Percentiles rank a stretch among this genome's conserved stretches.
phyloP scores from a whole-genome alignment of 2,888 invertebrate genomes.

The Melinaea menophilus region DNA sequence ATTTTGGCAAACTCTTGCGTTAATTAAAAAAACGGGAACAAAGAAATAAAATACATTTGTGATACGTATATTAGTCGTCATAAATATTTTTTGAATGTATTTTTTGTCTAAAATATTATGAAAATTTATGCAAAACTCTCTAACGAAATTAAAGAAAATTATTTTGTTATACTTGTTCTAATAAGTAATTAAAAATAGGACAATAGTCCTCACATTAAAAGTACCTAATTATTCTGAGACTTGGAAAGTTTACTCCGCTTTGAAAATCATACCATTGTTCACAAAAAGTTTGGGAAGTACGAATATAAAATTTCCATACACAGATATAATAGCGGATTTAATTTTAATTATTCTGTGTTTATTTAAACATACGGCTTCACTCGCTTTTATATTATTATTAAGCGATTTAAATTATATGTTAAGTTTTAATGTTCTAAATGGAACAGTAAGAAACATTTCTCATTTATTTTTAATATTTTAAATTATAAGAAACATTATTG shows the following conservation, averaged over 20 bases:
- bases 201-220: slow-evolving; percentile 26
- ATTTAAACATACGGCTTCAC: not conserved
- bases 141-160: not conserved
- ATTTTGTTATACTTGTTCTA: slow-evolving; percentile 17
- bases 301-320: slow-evolving; percentile 18
- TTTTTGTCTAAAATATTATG: too few relatives aligned
- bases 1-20: too few relatives aligned
- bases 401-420: not conserved
- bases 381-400: slow-evolving; percentile 9
- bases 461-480: not conserved
- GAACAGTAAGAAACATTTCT: not conserved
- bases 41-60: too few relatives aligned
- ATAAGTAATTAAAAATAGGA: slow-evolving; percentile 20
- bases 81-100: too few relatives aligned
- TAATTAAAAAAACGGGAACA: too few relatives aligned
- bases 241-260: slow-evolving; percentile 28
- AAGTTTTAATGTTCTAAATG: not conserved
- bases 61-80: too few relatives aligned
- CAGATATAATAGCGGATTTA: slow-evolving; percentile 10
- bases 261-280: slow-evolving; percentile 32
- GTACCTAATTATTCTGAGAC: slow-evolving; percentile 30
- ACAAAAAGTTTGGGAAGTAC: slow-evolving; percentile 22
- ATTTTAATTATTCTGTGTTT: slow-evolving; percentile 10
- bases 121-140: too few relatives aligned
- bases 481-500: too few relatives aligned